Percentiles rank a stretch among this genome's conserved stretches.
phyloP scores from a whole-genome alignment of 2,888 invertebrate species.

The Andrena marginata region DNA sequence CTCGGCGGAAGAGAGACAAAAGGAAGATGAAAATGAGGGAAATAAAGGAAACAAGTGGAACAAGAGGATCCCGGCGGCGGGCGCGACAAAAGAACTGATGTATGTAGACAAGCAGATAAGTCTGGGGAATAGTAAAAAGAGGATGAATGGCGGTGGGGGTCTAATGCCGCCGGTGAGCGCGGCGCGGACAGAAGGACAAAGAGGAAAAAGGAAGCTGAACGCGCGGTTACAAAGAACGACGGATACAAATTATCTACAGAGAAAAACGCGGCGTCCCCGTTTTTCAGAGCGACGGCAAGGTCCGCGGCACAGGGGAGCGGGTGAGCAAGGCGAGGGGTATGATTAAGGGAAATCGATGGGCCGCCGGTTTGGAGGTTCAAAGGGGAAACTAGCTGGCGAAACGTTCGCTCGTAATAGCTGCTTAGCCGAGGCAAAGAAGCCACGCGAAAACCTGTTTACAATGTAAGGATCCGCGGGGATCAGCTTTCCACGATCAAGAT shows the following conservation, averaged over 20 bases:
- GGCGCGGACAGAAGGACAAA: slow-evolving; percentile 20
- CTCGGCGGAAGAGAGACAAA: slow-evolving; percentile 20
- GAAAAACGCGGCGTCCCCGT: slow-evolving; percentile 11
- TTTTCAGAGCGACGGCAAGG: neutral
- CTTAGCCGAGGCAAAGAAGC: neutral
- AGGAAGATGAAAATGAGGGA: slow-evolving; percentile 42
- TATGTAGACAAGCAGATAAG: slow-evolving; percentile 21
- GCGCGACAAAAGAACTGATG: slow-evolving; percentile 27
- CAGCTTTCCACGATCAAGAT: slow-evolving; percentile 27
- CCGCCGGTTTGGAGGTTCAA: neutral
- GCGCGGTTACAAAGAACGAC: slow-evolving; percentile 5
- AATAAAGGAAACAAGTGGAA: slow-evolving; percentile 45
- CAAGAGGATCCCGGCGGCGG: slow-evolving; percentile 8
- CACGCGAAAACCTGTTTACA: neutral
- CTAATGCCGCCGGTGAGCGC: slow-evolving; percentile 17
- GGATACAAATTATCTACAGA: slow-evolving; percentile 29
- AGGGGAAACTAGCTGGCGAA: neutral
- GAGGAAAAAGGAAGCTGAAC: slow-evolving; percentile 13
- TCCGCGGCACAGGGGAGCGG: too few relatives aligned
- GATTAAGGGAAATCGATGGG: neutral
- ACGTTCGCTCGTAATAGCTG: too few relatives aligned
- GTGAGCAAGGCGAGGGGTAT: neutral
- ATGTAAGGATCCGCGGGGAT: neutral
- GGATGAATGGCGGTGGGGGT: neutral
- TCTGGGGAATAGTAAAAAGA: slow-evolving; percentile 25